Conservation (phyloP, 2,113 vertebrate species). For the Pollachius pollachius region DNA sequence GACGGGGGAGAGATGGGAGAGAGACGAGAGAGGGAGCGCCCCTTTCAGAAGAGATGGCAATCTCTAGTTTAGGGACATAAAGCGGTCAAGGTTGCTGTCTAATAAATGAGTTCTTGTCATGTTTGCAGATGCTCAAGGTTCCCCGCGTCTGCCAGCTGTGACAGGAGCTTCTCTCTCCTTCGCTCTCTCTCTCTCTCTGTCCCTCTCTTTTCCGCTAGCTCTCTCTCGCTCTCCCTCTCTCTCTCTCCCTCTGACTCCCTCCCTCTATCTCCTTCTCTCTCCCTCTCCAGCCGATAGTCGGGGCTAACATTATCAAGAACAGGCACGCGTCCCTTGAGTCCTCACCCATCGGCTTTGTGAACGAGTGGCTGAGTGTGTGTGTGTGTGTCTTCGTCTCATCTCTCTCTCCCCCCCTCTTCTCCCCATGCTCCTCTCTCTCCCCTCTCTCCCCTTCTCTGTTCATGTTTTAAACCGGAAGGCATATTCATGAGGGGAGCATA, state of each 20-base stretch:
- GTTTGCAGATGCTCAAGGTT: conserved; percentile 60
- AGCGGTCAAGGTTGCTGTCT: conserved; percentile 63
- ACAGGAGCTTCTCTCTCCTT: neutral
- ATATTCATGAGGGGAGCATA: conserved; percentile 73
- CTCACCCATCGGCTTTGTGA: too few species aligned
- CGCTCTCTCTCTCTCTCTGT: neutral
- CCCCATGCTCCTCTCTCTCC: conserved; percentile 31
- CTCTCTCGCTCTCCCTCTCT: conserved; percentile 18
- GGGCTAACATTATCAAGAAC: too few species aligned
- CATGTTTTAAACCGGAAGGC: conserved; percentile 55
- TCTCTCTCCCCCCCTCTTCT: conserved; percentile 2
- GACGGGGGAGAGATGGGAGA: too few species aligned
- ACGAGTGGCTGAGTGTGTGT: too few species aligned
- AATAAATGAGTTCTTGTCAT: conserved; percentile 67
- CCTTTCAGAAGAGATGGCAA: neutral
- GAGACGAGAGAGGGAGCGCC: neutral
- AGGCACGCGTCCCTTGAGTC: too few species aligned
- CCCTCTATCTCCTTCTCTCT: conserved; percentile 8
- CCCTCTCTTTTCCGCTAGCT: conserved; percentile 2
- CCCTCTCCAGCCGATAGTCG: too few species aligned
- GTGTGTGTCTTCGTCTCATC: neutral
- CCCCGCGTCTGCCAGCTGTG: conserved; percentile 40
- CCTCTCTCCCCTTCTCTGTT: conserved; percentile 16
- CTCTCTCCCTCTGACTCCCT: conserved; percentile 20
- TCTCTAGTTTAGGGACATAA: conserved; percentile 51